Percentiles rank a stretch among this genome's conserved stretches.
Conservation (phyloP, 1,140 invertebrate genomes). For the Diabrotica undecimpunctata region DNA sequence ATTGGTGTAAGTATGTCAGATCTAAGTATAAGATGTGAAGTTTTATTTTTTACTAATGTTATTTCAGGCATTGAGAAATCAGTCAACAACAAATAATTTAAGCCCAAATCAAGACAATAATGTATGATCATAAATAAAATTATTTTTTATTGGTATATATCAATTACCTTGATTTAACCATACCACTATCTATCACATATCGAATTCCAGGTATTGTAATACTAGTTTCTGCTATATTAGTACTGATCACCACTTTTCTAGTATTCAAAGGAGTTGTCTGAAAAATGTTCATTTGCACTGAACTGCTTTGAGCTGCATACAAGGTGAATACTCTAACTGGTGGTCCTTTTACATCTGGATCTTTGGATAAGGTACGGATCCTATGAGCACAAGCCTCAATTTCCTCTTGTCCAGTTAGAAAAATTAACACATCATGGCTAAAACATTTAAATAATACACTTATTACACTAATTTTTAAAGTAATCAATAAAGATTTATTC, state of each 20-base stretch:
- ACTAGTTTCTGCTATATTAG: conserved; percentile 97
- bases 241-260: conserved; percentile 91
- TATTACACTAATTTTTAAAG: conserved; percentile 26
- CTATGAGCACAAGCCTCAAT: conserved; percentile 83
- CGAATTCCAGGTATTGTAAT: conserved; percentile 93
- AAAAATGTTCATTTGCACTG: conserved; percentile 78
- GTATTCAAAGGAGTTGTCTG: conserved; percentile 59
- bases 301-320: conserved; percentile 76
- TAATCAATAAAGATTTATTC: too few species aligned
- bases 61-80: too few species aligned
- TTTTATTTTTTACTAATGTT: too few species aligned
- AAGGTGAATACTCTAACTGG: conserved; percentile 71
- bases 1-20: background rate
- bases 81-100: too few species aligned
- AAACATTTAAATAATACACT: conserved; percentile 36
- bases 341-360: conserved; percentile 53
- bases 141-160: too few species aligned
- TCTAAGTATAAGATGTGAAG: background rate
- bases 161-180: conserved; percentile 80
- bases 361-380: conserved; percentile 72
- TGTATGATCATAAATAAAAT: background rate
- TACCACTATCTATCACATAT: conserved; percentile 92
- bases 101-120: too few species aligned
- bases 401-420: conserved; percentile 98
- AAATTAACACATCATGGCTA: conserved; percentile 90